These are phyloP conservation scores for Dipodomys merriami DNA, from an alignment of 2,113 vertebrate species.

Conservation along the genomic window DNA sequence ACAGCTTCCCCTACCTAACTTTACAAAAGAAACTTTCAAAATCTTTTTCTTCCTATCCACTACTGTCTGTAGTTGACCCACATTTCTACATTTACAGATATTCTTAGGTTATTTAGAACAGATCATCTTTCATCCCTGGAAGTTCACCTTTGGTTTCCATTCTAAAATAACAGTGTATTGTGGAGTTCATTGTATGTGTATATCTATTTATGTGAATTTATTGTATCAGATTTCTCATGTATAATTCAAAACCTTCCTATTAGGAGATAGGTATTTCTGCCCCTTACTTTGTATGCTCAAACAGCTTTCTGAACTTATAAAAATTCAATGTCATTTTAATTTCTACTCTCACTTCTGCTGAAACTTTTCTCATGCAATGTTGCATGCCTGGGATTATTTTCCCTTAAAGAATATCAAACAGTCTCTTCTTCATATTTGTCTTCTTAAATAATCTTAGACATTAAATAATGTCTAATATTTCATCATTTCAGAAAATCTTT, in stretches of 20 bases:
- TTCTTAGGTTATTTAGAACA: slow-evolving; percentile 3
- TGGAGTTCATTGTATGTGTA: too few relatives aligned
- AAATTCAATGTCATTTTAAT: background rate
- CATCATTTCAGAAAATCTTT: background rate
- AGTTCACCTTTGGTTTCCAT: background rate
- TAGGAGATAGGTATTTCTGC: background rate
- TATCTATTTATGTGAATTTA: too few relatives aligned
- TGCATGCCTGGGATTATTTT: background rate
- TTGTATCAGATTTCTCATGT: background rate
- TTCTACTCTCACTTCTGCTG: background rate
- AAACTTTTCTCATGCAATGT: background rate
- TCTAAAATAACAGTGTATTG: background rate
- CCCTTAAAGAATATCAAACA: background rate
- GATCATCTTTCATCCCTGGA: background rate
- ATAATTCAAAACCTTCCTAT: background rate
- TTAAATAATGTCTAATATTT: background rate
- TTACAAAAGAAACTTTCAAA: background rate
- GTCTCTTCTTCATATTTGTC: background rate
- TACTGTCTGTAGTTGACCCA: background rate
- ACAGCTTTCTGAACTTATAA: background rate
- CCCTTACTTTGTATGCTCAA: background rate
- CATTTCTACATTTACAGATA: background rate
- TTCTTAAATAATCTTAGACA: background rate
- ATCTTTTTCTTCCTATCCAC: background rate
- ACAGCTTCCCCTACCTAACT: background rate